A percentile compares a stretch with the other conserved stretches of the same genome.
Evolutionary conservation across 2,797 vertebrate genomes (phyloP).

Genomic region (Paramormyrops hopkinsi): DNA sequence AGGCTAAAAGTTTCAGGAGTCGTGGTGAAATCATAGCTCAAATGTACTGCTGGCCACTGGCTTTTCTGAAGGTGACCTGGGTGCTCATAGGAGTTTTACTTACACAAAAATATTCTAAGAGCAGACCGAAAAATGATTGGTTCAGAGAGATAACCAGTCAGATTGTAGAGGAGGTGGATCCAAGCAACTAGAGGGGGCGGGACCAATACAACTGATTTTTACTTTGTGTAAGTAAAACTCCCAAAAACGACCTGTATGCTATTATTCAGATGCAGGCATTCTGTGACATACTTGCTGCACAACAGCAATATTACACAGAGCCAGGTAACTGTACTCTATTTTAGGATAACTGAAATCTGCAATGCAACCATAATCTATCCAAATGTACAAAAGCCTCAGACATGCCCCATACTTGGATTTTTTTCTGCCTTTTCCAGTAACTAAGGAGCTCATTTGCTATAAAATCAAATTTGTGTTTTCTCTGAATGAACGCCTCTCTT

Average conservation of each 20-base stretch:
- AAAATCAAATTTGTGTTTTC: neutral
- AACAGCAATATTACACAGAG: neutral
- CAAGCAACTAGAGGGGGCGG: neutral
- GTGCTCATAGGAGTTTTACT: neutral
- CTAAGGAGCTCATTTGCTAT: neutral
- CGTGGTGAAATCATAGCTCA: neutral
- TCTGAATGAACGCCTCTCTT: neutral
- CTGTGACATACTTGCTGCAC: neutral
- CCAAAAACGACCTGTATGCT: neutral
- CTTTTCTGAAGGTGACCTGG: neutral
- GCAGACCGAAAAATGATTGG: too few species aligned
- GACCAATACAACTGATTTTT: neutral
- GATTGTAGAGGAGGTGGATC: neutral
- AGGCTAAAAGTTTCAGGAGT: neutral
- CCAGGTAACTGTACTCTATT: neutral
- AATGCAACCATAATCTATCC: neutral
- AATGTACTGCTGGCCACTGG: neutral
- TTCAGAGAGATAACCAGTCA: neutral
- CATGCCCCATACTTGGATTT: neutral
- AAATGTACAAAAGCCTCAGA: neutral
- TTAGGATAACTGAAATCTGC: neutral
- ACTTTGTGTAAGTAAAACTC: neutral
- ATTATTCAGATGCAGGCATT: neutral
- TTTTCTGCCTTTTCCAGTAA: neutral
- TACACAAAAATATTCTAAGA: too few species aligned